Evolutionary conservation across 2,888 invertebrate species (phyloP), one percentile per base, ranked within the genome.

Genomic region (Noctua comes): DNA sequence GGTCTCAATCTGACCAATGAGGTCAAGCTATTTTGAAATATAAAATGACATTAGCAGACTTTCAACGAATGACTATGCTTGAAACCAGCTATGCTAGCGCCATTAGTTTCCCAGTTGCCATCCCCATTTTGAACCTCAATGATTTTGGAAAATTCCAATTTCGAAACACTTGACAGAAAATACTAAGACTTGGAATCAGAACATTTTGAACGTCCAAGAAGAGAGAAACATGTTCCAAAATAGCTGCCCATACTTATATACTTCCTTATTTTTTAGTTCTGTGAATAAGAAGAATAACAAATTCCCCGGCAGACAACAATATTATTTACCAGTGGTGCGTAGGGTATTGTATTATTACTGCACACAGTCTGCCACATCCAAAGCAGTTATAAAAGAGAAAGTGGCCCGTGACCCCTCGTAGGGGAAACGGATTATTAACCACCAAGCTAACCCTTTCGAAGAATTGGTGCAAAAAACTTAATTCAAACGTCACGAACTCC

Each of bases 341-440:
- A 46, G 6, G 1, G 2, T 46, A 31, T 46, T 31, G 2, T 46
- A 31, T 46, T 31, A 73, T 31, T 70, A 46, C 27, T 31, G 62
- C 8, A 18, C 21, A 24, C 3, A 59, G n/a, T 21, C 46, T 11
- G 21, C 21, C 3, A 57, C 31, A 62, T 8, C 18, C 21, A 48
- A 80, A 74, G 31, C 24, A 4, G 40, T 16, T 24, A 4, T 5
- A 11, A 77, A 40, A 48, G 10, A 31, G 27, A 62, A 68, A 72
- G n/a, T 57, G 65, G 18, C 43, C 31, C 4, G 11, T 64, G 43
- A 43, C 10, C 43, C 43, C 43, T 11, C 24, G 40, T 1, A 31
- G 46, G 21, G 27, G 21, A 18, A 68, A 24, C 1, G 31, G 36
- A 77, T 78, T 68, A 31, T n/a, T 0, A 46, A 68, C 77, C 66